Evolutionary conservation across 1,140 invertebrate genomes (phyloP), one percentile per base, ranked within the genome.

Genomic region (Aradophagus sp.): DNA sequence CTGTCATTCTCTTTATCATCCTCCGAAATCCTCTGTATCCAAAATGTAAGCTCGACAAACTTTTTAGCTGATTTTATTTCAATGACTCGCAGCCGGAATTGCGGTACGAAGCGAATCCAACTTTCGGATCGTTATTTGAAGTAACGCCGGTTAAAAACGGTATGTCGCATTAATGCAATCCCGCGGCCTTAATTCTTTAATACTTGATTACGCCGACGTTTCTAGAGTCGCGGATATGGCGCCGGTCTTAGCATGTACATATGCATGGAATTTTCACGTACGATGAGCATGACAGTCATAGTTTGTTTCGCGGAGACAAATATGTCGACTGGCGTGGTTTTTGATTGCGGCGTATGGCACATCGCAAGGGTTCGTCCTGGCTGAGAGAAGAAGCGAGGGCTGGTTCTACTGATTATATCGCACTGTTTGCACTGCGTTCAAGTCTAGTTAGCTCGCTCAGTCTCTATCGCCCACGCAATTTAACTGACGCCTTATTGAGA

Each of bases 1-100:
- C 73, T 67, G 55, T 72, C 68, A 67, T 52, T 55, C 59, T 45
- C 44, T 59, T 63, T 74, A 65, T 73, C 58, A 61, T 50, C 50
- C 17, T 17, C 48, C 41, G 27, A 66, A 72, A 61, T 55, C 53
- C 53, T 26, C n/a, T 35, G 12, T 26, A 35, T 29, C 34, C 42
- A 39, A 56, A 38, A 19, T 32, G 44, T 34, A 53, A 53, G 53
- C 39, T 13, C 44, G 16, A 17, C 50, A 44, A 70, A 62, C 20
- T 50, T 63, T 56, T 36, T 16, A 11, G n/a, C 13, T 32, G 35
- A 0, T 42, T 62, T 62, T 35, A 59, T 70, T 70, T 63, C 67
- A 70, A 63, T 70, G n/a, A 62, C 53, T 58, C 56, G 26, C 13
- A 19, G 7, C 10, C 6, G 38, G 31, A 29, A 41, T 39, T 39